These are phyloP conservation scores for Onychomys torridus DNA, from an alignment of 2,797 vertebrate species.

Conservation along the genomic window DNA sequence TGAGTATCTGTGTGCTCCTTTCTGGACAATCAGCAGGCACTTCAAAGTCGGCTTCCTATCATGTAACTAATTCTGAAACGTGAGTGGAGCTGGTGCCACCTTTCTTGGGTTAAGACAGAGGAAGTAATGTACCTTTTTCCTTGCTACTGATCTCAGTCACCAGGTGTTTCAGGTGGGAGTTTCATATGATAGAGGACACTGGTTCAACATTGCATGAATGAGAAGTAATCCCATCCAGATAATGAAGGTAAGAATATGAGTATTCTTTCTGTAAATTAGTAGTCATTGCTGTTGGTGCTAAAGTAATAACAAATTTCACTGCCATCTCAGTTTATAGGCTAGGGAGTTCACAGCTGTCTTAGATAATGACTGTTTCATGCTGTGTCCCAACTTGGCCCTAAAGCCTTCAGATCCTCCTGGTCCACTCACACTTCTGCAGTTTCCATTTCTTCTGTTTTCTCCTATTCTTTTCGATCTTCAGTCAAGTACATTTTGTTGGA, in stretches of 20 bases:
- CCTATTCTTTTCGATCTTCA: not conserved
- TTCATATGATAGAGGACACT: not conserved
- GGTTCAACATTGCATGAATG: not conserved
- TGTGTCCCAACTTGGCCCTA: not conserved
- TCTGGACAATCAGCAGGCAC: not conserved
- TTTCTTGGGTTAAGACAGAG: not conserved
- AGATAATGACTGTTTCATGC: not conserved
- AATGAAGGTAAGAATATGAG: not conserved
- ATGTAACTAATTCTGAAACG: not conserved
- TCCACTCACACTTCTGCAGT: not conserved
- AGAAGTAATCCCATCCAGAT: not conserved
- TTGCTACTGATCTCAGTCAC: not conserved
- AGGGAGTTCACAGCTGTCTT: not conserved
- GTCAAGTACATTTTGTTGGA: not conserved
- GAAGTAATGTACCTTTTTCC: not conserved
- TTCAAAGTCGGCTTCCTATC: constrained; percentile 7
- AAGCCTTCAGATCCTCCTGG: not conserved
- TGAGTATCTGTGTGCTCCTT: not conserved
- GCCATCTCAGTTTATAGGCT: not conserved
- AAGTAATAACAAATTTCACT: constrained; percentile 18
- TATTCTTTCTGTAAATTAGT: constrained; percentile 17
- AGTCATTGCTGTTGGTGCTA: not conserved
- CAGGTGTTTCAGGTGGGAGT: not conserved
- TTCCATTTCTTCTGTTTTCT: not conserved
- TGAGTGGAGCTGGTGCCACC: not conserved